phyloP scores from a whole-genome alignment of 2,113 vertebrate species.

The Ceyx melanurus region DNA sequence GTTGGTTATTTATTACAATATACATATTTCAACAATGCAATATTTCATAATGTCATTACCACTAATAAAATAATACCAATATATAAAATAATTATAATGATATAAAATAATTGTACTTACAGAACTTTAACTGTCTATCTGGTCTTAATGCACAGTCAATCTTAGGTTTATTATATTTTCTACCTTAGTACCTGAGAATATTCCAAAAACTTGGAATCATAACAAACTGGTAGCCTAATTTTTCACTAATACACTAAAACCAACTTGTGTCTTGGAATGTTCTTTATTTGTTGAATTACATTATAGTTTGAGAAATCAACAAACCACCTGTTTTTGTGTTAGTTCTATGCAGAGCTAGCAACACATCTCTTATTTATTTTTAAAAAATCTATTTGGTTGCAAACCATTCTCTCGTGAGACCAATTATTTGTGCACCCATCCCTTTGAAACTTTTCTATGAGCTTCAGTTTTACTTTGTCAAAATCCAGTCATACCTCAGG shows the following conservation, averaged over 20 bases:
- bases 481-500: not conserved
- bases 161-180: not conserved
- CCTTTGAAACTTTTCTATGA: not conserved
- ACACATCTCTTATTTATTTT: not conserved
- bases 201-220: not conserved
- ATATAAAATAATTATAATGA: not conserved
- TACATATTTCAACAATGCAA: too few relatives aligned
- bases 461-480: not conserved
- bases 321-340: not conserved
- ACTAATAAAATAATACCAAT: too few relatives aligned
- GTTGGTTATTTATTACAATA: not conserved
- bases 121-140: not conserved
- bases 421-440: rapidly evolving
- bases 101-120: not conserved
- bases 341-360: not conserved
- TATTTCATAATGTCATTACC: too few relatives aligned
- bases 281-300: constrained; percentile 33
- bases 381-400: not conserved
- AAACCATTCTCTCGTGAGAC: not conserved
- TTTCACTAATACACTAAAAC: not conserved
- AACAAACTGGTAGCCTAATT: not conserved
- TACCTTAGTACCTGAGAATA: not conserved
- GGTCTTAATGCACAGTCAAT: not conserved
- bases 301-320: constrained; percentile 27
- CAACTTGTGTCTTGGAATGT: not conserved